These are phyloP conservation scores for Drosophila demipolita DNA, from an alignment of 2,888 invertebrate species.

Conservation along the genomic window DNA sequence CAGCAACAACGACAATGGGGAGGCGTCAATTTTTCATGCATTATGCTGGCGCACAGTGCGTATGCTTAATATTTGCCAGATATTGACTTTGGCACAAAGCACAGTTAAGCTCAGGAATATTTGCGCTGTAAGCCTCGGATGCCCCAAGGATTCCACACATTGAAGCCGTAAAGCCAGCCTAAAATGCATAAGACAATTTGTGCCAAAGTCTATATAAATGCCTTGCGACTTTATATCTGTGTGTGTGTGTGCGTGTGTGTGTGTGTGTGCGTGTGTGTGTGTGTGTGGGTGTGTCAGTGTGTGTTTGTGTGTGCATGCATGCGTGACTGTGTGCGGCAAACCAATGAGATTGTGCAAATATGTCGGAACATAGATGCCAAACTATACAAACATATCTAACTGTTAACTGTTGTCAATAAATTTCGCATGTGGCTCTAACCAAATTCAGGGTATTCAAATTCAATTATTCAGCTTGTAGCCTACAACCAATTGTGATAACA, in stretches of 20 bases:
- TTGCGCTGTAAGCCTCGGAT: slow-evolving; percentile 49
- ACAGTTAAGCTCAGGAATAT: slow-evolving; percentile 76
- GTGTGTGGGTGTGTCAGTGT: not conserved
- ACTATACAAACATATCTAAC: slow-evolving; percentile 45
- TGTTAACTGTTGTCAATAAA: slow-evolving; percentile 22
- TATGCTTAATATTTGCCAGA: slow-evolving; percentile 72
- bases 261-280: slow-evolving; percentile 5
- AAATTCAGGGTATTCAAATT: slow-evolving; percentile 13
- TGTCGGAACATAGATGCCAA: not conserved
- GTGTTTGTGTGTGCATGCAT: slow-evolving; percentile 3
- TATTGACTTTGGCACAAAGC: slow-evolving; percentile 67
- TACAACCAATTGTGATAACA: not conserved
- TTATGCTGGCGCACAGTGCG: slow-evolving; percentile 68
- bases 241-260: not conserved
- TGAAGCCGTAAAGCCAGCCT: slow-evolving; percentile 56
- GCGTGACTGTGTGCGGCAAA: slow-evolving; percentile 12
- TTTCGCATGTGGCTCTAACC: slow-evolving; percentile 13
- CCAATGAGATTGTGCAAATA: slow-evolving; percentile 13
- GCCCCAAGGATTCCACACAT: slow-evolving; percentile 1
- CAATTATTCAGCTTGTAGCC: slow-evolving; percentile 28
- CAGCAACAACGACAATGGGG: slow-evolving; percentile 13
- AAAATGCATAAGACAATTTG: slow-evolving; percentile 77
- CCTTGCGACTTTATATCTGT: slow-evolving; percentile 48
- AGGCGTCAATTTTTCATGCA: slow-evolving; percentile 78
- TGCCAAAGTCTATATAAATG: slow-evolving; percentile 53